A percentile compares a stretch with the other conserved stretches of the same genome.
Evolutionary conservation across 2,113 vertebrate species (phyloP).

Genomic region (Motacilla tschutschensis): DNA sequence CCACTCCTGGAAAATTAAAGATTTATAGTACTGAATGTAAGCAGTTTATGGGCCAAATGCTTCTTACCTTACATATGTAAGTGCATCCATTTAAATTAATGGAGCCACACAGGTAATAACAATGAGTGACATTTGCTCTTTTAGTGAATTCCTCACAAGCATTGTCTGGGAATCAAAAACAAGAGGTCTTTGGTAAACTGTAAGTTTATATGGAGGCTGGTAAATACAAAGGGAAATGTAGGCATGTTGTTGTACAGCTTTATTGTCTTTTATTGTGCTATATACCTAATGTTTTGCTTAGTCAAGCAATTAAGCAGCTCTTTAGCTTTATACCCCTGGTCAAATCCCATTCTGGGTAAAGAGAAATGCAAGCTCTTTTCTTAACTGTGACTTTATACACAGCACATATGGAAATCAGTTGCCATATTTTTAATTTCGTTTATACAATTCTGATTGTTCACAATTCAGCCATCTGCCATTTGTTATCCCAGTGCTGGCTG

Average conservation of each 20-base stretch:
- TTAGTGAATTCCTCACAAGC: neutral
- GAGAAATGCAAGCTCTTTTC: neutral
- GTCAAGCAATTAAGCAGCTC: neutral
- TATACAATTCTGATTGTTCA: neutral
- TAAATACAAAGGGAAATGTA: neutral
- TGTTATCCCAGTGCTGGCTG: neutral
- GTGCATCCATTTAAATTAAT: neutral
- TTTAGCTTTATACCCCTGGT: neutral
- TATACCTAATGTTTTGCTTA: neutral
- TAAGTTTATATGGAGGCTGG: neutral
- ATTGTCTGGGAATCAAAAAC: neutral
- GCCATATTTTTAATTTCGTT: neutral
- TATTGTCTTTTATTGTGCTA: neutral
- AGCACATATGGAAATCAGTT: neutral
- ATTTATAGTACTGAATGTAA: neutral
- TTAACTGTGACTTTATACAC: neutral
- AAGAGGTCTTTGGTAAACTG: neutral
- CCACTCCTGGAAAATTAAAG: neutral
- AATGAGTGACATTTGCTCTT: neutral
- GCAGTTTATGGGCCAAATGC: neutral
- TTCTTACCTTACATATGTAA: neutral
- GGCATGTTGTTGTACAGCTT: neutral
- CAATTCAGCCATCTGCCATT: neutral
- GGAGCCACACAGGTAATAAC: neutral
- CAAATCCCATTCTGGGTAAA: neutral